Conservation (phyloP, 2,797 vertebrate genomes). For the Eutrigla gurnardus region DNA sequence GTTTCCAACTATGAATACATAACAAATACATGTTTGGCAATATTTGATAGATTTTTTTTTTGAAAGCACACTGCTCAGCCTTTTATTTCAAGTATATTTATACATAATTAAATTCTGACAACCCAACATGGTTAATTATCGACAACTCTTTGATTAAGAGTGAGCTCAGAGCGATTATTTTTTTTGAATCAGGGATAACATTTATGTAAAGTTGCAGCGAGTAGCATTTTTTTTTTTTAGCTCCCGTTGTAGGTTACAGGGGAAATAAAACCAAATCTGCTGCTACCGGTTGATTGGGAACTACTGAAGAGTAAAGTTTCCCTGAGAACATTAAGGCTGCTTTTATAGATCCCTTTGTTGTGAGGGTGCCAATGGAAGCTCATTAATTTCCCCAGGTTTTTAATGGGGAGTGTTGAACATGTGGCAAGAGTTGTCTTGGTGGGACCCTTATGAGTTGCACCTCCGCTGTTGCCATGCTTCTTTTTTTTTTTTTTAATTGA, state of each 20-base stretch:
- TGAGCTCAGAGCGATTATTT: conserved; percentile 47
- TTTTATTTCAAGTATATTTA: conserved; percentile 54
- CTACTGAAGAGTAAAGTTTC: conserved; percentile 85
- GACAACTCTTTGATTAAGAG: conserved; percentile 68
- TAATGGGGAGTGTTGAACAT: conserved; percentile 84
- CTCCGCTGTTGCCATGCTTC: conserved; percentile 76
- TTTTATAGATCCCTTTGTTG: conserved; percentile 86
- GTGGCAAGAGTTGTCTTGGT: conserved; percentile 82
- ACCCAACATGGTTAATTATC: conserved; percentile 67
- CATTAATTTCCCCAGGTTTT: conserved; percentile 85
- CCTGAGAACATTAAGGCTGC: conserved; percentile 81
- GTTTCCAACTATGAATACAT: conserved; percentile 49
- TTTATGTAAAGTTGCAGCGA: conserved; percentile 74
- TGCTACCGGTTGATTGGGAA: conserved; percentile 84
- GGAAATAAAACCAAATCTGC: conserved; percentile 83
- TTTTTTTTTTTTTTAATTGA: conserved; percentile 73
- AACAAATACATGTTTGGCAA: conserved; percentile 32
- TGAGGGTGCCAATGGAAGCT: conserved; percentile 84
- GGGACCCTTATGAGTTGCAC: conserved; percentile 81
- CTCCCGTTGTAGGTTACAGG: conserved; percentile 78
- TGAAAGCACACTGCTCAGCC: conserved; percentile 47
- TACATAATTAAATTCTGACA: conserved; percentile 63
- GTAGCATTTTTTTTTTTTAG: conserved; percentile 62
- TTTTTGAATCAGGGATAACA: conserved; percentile 73
- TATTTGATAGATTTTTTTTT: conserved; percentile 64